A percentile compares a stretch with the other conserved stretches of the same genome.
Conservation (phyloP, 1,140 invertebrate genomes). For the Drosophila mauritiana region DNA sequence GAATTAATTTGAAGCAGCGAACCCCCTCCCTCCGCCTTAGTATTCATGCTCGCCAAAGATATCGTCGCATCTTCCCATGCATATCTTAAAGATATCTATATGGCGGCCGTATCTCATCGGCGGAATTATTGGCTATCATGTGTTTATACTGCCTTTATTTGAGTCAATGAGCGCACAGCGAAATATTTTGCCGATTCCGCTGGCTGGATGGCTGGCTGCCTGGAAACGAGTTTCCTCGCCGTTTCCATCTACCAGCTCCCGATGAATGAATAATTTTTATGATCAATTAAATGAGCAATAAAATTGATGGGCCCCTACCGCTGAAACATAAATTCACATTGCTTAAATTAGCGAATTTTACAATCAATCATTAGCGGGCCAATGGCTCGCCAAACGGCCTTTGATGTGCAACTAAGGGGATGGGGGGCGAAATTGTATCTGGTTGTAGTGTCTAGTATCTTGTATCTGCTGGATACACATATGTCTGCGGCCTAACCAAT, state of each 20-base stretch:
- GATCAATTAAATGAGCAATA: slow-evolving; percentile 81
- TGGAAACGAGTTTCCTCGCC: slow-evolving; percentile 42
- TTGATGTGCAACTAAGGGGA: slow-evolving; percentile 58
- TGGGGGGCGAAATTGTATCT: slow-evolving; percentile 24
- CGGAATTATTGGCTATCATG: slow-evolving; percentile 42
- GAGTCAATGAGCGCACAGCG: slow-evolving; percentile 47
- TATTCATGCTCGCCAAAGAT: slow-evolving; percentile 45
- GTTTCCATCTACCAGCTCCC: slow-evolving; percentile 9
- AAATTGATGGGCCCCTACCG: slow-evolving; percentile 66
- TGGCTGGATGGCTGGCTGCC: slow-evolving; percentile 17
- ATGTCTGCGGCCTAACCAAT: slow-evolving; percentile 56
- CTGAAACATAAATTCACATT: slow-evolving; percentile 74
- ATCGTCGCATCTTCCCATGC: slow-evolving; percentile 48
- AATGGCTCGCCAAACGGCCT: slow-evolving; percentile 49
- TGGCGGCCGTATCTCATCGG: slow-evolving; percentile 53
- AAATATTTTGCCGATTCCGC: slow-evolving; percentile 39
- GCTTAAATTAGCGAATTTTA: slow-evolving; percentile 81
- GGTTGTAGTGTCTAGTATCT: background rate
- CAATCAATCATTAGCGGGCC: slow-evolving; percentile 75
- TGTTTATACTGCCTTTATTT: slow-evolving; percentile 30
- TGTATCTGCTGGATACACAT: slow-evolving; percentile 48
- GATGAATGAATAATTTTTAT: slow-evolving; percentile 82
- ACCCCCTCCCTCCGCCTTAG: slow-evolving; percentile 18
- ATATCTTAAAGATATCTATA: slow-evolving; percentile 72
- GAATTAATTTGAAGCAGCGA: slow-evolving; percentile 49